Percentiles rank a stretch among this genome's conserved stretches.
phyloP scores from a whole-genome alignment of 2,113 vertebrate species.

The Noctilio leporinus region DNA sequence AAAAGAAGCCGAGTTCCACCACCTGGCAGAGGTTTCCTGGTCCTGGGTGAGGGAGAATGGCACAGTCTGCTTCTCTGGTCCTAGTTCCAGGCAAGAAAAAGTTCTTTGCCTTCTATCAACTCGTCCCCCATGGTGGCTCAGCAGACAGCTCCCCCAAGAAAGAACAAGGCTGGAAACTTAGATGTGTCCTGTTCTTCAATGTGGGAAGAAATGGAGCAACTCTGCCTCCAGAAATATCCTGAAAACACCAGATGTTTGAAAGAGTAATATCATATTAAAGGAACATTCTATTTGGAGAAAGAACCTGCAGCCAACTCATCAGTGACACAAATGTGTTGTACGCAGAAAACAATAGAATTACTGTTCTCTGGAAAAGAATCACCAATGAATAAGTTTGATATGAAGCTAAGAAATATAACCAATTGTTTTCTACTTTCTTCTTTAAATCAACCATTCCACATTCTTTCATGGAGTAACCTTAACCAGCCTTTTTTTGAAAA shows the following conservation, averaged over 20 bases:
- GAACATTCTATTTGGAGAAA: conserved; percentile 51
- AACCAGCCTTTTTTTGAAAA: background rate
- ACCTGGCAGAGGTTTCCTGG: background rate
- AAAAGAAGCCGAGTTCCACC: background rate
- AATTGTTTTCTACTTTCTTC: background rate
- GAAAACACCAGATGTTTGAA: conserved; percentile 69
- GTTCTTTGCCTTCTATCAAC: background rate
- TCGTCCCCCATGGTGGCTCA: background rate
- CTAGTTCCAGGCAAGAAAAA: background rate
- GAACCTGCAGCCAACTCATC: conserved; percentile 40
- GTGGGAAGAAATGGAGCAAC: conserved; percentile 48
- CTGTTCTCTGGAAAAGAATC: background rate
- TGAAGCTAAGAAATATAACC: background rate
- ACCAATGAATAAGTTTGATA: background rate
- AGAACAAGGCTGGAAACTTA: conserved; percentile 13
- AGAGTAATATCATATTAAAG: conserved; percentile 48
- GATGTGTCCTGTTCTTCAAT: background rate
- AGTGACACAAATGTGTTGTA: conserved; percentile 51
- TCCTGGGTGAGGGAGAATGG: background rate
- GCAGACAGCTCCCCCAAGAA: conserved; percentile 4
- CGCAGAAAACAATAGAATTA: conserved; percentile 42
- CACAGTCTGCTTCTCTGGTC: background rate
- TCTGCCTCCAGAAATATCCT: conserved; percentile 52
- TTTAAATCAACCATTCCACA: background rate
- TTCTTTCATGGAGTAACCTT: background rate